Conservation (phyloP, 2,888 invertebrate genomes). For the Tineola bisselliella region DNA sequence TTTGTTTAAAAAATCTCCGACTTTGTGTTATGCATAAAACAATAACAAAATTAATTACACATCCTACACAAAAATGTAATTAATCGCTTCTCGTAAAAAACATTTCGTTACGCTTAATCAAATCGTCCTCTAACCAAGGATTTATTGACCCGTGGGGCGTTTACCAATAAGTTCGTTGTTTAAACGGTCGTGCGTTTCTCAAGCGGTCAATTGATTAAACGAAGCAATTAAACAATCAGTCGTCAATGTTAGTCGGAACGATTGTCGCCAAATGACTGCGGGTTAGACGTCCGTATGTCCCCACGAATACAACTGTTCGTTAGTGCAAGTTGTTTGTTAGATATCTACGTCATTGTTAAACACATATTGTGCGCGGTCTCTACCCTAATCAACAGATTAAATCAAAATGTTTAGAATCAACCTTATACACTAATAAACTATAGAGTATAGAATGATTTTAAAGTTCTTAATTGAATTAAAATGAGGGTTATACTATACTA, state of each 20-base stretch:
- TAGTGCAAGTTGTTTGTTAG: constrained; percentile 6
- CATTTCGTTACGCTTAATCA: constrained; percentile 28
- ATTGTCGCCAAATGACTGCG: constrained; percentile 11
- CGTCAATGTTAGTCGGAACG: constrained; percentile 35
- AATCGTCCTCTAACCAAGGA: constrained; percentile 46
- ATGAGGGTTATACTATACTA: no score
- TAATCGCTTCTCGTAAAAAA: background rate
- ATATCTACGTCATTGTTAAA: background rate
- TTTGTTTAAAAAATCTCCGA: no score
- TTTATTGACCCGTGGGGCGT: constrained; percentile 42
- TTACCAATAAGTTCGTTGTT: constrained; percentile 14
- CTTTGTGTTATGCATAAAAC: no score
- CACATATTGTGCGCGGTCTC: background rate
- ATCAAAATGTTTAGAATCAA: background rate
- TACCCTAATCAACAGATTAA: background rate
- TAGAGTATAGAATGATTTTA: no score
- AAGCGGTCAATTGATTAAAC: constrained; percentile 66
- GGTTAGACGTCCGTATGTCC: background rate
- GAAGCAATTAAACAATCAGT: constrained; percentile 66
- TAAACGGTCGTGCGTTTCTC: constrained; percentile 35
- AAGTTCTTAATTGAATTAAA: no score
- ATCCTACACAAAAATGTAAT: background rate
- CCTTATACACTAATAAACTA: background rate
- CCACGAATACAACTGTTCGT: constrained; percentile 1
- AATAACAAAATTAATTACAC: background rate